These are phyloP conservation scores for Mythimna albipuncta DNA, from an alignment of 2,888 invertebrate genomes.

Conservation along the genomic window DNA sequence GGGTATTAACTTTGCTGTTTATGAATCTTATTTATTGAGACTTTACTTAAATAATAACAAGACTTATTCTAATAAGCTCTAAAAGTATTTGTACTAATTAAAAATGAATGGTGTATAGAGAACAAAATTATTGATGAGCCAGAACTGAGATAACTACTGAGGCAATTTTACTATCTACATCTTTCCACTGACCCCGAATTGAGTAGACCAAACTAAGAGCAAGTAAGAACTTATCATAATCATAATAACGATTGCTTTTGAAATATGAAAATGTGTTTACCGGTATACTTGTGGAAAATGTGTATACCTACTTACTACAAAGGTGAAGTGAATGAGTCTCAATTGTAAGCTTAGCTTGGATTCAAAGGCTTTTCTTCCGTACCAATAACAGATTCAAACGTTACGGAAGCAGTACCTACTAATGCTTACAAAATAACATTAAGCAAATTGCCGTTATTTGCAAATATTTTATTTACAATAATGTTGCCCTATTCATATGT, in stretches of 20 bases:
- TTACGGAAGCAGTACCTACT: slow-evolving; percentile 3
- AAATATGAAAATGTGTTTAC: slow-evolving; percentile 4
- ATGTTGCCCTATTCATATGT: not conserved
- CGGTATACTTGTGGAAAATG: not conserved
- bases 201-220: not conserved
- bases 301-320: not conserved
- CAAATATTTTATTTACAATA: slow-evolving; percentile 12
- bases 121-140: not conserved
- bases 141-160: not conserved
- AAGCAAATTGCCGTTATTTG: slow-evolving; percentile 22
- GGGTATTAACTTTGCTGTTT: too few relatives aligned
- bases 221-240: not conserved
- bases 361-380: slow-evolving; percentile 21
- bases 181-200: not conserved
- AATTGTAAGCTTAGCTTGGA: not conserved
- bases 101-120: not conserved
- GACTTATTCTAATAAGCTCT: too few relatives aligned
- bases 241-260: slow-evolving; percentile 1
- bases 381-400: slow-evolving; percentile 18
- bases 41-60: too few relatives aligned
- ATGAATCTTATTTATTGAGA: too few relatives aligned
- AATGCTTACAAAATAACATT: slow-evolving; percentile 20
- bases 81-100: too few relatives aligned
- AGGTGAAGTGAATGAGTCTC: not conserved
- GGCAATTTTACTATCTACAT: slow-evolving; percentile 1